Evolutionary conservation across 2,113 vertebrate genomes (phyloP).

Genomic region (Rhinopomastus cyanomelas): DNA sequence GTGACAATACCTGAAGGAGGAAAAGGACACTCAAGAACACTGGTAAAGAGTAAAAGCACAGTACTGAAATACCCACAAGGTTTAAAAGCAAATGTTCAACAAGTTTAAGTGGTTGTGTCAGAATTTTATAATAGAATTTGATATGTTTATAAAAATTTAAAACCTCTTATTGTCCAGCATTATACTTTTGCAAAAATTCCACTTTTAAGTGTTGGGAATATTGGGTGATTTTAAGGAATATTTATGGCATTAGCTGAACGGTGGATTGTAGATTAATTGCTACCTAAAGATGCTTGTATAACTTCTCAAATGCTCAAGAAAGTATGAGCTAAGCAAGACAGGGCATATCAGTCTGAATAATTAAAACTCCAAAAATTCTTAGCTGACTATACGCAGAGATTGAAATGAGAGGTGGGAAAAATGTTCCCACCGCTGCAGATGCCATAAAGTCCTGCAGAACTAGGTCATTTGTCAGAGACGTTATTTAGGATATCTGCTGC

Average conservation of each 20-base stretch:
- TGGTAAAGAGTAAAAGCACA: background rate
- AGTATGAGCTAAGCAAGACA: background rate
- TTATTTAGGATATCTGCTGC: slow-evolving; percentile 26
- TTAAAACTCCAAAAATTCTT: fast-evolving
- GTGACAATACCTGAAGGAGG: background rate
- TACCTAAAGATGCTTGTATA: background rate
- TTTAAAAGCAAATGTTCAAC: background rate
- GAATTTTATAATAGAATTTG: background rate
- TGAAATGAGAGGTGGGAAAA: background rate
- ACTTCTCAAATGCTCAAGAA: background rate
- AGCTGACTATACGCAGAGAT: background rate
- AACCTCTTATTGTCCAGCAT: background rate
- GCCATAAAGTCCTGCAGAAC: background rate
- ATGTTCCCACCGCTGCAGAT: background rate
- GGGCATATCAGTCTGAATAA: background rate
- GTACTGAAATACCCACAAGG: background rate
- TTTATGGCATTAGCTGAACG: background rate
- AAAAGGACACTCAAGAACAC: background rate
- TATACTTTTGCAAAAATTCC: background rate
- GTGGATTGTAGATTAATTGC: background rate
- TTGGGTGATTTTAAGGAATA: background rate
- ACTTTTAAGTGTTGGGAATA: background rate
- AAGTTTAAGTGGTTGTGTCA: background rate
- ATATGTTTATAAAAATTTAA: background rate
- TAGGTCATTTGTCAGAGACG: background rate